Base-by-base conservation (phyloP, 2,797 vertebrate genomes). In the Argyrosomus regius region DNA sequence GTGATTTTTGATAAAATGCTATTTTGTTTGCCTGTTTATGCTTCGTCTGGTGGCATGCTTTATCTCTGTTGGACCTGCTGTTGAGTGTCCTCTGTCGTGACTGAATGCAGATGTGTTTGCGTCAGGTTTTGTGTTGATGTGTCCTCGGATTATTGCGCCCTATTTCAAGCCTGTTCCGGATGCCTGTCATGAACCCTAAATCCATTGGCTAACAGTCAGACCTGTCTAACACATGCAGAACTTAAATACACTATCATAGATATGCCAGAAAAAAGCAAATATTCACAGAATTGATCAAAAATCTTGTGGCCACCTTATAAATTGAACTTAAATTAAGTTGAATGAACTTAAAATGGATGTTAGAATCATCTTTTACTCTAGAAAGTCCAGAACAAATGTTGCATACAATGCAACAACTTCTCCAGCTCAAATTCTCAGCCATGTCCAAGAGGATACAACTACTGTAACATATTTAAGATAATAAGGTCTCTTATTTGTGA, bases 131-230 rank as follows among this genome's bases (percentile, higher is more conserved):
- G 81, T 79, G 82, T 82, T 76, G 82, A 88, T 57, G 31, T 89
- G 80, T 81, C 68, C 82, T 80, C 1, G 11, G 79, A 89, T 90
- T 81, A 79, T 81, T 82, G 60, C 56, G 18, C 18, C 63, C 90
- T 89, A 88, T 93, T 91, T 87, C 66, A 67, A 77, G 81, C 69
- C 73, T 49, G 75, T 41, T 80, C 53, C 73, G 63, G 64, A 84
- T 86, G 79, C 61, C 83, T 64, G 62, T 73, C 39, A 64, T 76
- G 41, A 85, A 87, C 50, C 82, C 68, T 45, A 49, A 82, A 82
- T 84, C 72, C 77, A 57, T 2, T 35, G 26, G 28, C 70, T 70
- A 53, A 63, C 45, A 64, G 71, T 75, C 24, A n/a, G 26, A 73
- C 73, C 49, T 65, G 52, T 41, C 26, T 20, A 41, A 57, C 63